Base-by-base conservation (phyloP, 2,888 invertebrate genomes). In the Axea sp. region DNA sequence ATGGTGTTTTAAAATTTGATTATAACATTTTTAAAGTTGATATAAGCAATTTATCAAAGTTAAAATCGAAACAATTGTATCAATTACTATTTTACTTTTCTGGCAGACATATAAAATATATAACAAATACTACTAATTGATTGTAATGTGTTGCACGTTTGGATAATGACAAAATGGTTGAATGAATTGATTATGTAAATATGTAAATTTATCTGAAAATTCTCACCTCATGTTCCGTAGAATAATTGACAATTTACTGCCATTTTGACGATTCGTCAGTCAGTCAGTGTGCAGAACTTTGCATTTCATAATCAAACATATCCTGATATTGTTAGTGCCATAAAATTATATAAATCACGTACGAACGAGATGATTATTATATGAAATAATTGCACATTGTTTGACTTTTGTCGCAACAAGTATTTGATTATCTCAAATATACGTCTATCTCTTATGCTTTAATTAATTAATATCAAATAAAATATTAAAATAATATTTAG, bases 131-230 rank as follows among this genome's bases (percentile, higher is more conserved):
- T n/a, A 9, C 19, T 60, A 41, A 68, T 60, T 43, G 47, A 51
- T 41, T 11, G 4, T 26, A 35, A 35, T 49, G 26, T 15, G 26
- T 9, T 33, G n/a, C 30, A 4, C 11, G 12, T 19, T 15, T 14
- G 7, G 39, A 68, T 37, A 51, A 51, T 47, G 26, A 9, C 11
- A 19, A 53, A 59, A 68, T 68, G 35, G 51, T 59, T 28, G 35
- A 30, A 14, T 12, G 35, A 14, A 47, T 47, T 57, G 65, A 68
- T 62, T 53, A 69, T 69, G 69, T 69, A 57, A 51, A 69, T 69
- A 60, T 60, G 60, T 43, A 68, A 68, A 68, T 68, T 68, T 41
- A 47, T 60, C 35, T 37, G 69, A 69, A 69, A 60, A 69, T 69
- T 69, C 45, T 69, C 69, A 69, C 69, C 55, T 69, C 45, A n/a